phyloP scores from a whole-genome alignment of 2,888 invertebrate species.

The Amphipoea oculea region DNA sequence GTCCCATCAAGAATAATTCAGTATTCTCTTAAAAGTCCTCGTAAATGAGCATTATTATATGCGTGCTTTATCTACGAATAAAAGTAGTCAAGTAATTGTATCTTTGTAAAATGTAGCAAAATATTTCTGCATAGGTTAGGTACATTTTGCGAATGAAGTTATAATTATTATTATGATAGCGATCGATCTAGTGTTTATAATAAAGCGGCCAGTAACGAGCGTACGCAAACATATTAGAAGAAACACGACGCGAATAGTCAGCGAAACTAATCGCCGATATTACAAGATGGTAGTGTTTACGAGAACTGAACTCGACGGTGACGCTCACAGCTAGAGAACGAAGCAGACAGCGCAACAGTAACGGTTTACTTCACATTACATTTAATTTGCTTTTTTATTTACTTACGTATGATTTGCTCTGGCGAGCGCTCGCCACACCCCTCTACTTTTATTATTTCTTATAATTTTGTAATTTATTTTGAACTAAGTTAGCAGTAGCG shows the following conservation, averaged over 20 bases:
- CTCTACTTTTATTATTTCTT: conserved; percentile 57
- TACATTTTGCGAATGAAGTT: conserved; percentile 9
- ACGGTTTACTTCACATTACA: conserved; percentile 77
- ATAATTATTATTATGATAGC: not conserved
- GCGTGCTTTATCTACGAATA: not conserved
- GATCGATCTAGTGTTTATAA: not conserved
- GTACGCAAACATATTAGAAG: conserved; percentile 7
- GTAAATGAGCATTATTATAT: not conserved
- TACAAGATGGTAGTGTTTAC: conserved; percentile 3
- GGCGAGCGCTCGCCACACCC: conserved; percentile 68
- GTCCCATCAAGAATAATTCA: no score
- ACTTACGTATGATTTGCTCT: conserved; percentile 79
- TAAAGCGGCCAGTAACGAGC: not conserved
- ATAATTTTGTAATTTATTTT: conserved; percentile 66
- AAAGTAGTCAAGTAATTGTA: not conserved
- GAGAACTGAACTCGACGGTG: conserved; percentile 5
- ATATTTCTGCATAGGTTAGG: not conserved
- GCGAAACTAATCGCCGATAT: not conserved
- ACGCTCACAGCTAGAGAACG: not conserved
- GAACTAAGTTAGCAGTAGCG: conserved; percentile 77
- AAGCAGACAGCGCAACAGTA: conserved; percentile 41
- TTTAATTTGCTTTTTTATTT: conserved; percentile 83
- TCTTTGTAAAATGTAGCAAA: conserved; percentile 5
- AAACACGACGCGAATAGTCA: conserved; percentile 24
- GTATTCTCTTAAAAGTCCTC: not conserved